phyloP scores from a whole-genome alignment of 2,113 vertebrate genomes.

The Tetrax tetrax region DNA sequence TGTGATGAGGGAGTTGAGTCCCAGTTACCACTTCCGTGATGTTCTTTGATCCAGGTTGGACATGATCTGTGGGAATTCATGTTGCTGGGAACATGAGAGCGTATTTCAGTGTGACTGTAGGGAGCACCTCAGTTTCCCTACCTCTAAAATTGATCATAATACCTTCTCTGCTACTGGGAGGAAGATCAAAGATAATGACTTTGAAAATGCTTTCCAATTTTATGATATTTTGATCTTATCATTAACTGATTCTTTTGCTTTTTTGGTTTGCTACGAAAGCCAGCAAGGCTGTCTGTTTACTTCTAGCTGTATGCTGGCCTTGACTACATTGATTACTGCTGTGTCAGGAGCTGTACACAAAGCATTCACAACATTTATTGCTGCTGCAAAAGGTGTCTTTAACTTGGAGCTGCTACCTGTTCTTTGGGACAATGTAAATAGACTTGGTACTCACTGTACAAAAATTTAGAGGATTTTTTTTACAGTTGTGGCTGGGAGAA shows the following conservation, averaged over 20 bases:
- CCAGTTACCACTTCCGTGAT: rapidly evolving
- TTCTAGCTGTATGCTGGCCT: not conserved
- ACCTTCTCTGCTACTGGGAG: not conserved
- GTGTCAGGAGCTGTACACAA: not conserved
- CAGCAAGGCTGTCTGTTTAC: not conserved
- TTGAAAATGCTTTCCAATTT: not conserved
- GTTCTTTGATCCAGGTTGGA: not conserved
- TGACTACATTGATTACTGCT: not conserved
- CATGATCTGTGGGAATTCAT: not conserved
- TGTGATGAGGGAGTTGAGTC: not conserved
- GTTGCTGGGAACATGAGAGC: not conserved
- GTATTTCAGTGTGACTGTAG: not conserved
- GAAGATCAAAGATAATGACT: not conserved
- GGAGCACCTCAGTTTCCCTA: not conserved
- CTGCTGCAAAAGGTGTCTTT: not conserved
- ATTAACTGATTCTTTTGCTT: not conserved
- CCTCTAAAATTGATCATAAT: not conserved
- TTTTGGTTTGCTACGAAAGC: not conserved
- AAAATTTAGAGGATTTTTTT: not conserved
- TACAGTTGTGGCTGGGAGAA: not conserved
- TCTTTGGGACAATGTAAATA: not conserved
- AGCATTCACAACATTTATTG: not conserved
- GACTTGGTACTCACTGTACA: not conserved
- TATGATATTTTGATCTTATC: not conserved
- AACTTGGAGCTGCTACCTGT: not conserved